Evolutionary conservation across 2,113 vertebrate genomes (phyloP).

Genomic region (Heliornis fulica): DNA sequence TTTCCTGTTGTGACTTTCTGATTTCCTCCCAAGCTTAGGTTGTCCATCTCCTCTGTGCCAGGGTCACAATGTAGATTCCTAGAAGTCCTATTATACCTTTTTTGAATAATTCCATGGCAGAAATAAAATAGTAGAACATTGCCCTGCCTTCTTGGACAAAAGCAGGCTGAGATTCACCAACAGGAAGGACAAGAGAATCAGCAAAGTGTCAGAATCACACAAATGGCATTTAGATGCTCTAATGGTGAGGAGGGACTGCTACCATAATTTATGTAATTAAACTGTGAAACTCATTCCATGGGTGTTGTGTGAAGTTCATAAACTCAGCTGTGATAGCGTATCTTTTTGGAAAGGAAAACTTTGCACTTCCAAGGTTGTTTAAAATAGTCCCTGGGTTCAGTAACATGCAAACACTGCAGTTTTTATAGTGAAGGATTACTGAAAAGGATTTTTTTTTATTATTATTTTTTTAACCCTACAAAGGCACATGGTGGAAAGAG

Average conservation of each 20-base stretch:
- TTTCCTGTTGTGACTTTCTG: slow-evolving; percentile 27
- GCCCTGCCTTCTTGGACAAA: neutral
- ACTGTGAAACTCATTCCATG: neutral
- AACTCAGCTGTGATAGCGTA: neutral
- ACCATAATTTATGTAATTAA: neutral
- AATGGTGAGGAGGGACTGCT: neutral
- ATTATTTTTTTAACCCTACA: neutral
- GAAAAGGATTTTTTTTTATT: neutral
- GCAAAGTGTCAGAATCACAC: neutral
- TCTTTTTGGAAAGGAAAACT: neutral
- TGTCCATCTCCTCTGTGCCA: neutral
- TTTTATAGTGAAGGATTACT: neutral
- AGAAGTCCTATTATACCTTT: neutral
- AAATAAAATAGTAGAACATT: neutral
- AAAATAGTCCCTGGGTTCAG: neutral
- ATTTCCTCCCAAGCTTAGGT: neutral
- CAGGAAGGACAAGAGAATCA: neutral
- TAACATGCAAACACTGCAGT: neutral
- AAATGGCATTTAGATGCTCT: neutral
- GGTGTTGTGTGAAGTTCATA: neutral
- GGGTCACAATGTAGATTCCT: neutral
- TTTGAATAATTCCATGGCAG: neutral
- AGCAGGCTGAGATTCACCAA: neutral
- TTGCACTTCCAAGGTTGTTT: neutral
- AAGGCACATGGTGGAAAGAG: neutral